Base-by-base conservation (phyloP, 2,113 vertebrate genomes). In the Todiramphus chloris region DNA sequence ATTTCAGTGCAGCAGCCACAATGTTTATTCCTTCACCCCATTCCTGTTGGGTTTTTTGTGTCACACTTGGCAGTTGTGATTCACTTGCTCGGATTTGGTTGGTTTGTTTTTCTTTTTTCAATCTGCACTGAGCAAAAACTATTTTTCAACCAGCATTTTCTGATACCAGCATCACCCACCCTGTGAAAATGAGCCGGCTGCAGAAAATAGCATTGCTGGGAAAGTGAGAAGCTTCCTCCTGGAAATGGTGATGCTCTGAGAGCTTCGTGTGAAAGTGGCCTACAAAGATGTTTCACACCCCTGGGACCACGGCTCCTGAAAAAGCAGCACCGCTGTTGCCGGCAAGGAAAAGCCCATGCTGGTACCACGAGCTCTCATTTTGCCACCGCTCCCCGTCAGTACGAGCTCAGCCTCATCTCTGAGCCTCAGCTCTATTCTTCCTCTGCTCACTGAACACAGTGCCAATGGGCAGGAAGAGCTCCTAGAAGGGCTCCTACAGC, bases 141-240 rank as follows among this genome's bases (percentile, higher is more conserved):
- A 64, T 91, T 96, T 67, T 81, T 55, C 25, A 75, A 87, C 62
- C 56, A 94, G 63, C 43, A 23, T 86, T 83, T 92, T 67, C 53
- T 31, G 48, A 24, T 63, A 70, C 35, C 83, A 72, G 76, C 80
- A 89, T 83, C 86, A 25, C 74, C 60, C 83, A 56, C 46, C 72
- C 76, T 75, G 72, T 7, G 48, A 88, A 92, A 90, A 75, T 3
- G 44, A 94, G 63, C 84, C 11, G 21, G 11, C 44, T 58, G 91
- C 48, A 62, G 91, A 88, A 95, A 95, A 94, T 43, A 88, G 92
- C 73, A 3, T 14, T 82, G 83, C 96, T 84, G 75, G 88, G 91
- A 90, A 89, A 88, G 85, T 44, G 80, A 93, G 83, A 58, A 67
- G 97, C 97, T 97, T 96, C 96, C 97, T 97, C 91, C 90, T 96